Evolutionary conservation across 2,888 invertebrate genomes (phyloP), one percentile per base, ranked within the genome.

Genomic region (Miltochrista miniata): DNA sequence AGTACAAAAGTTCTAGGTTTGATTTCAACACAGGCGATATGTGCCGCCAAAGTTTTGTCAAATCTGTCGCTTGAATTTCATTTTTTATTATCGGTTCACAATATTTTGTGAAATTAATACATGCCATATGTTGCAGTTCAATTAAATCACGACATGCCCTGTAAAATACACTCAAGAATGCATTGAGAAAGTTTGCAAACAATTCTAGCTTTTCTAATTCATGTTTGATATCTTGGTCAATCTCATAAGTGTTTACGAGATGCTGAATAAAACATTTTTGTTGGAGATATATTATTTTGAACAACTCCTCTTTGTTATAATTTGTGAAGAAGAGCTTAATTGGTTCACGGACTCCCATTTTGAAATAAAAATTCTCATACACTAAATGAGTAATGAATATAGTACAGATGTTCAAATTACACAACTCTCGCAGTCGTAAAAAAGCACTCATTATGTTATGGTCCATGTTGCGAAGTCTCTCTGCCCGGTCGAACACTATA

Each of bases 121-220:
- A 92, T n/a, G 97, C 96, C 93, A 97, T 95, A 72, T 96, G 94
- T 59, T 94, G 93, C 47, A 98, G 90, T 84, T 98, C 98, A 18
- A 95, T 95, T 43, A 98, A 83, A 92, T 98, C 97, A 15, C 97
- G 93, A 83, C 98, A 98, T 29, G 95, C 96, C 70, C 95, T 92
- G 73, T 95, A 96, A 84, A 97, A 98, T 34, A 97, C 96, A 63
- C 96, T 95, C 4, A 98, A 88, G 77, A 98, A 96, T 41, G 97
- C 93, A 81, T 94, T 96, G 45, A 98, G 85, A 85, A 97, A 98
- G 85, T 95, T 95, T 41, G 91, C 92, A 81, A 96, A 98, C 72
- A 97, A 93, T 57, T 93, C 92, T 40, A 86, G 85, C 64, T 82
- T 83, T 59, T 80, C 74, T 44, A 92, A 73, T 65, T 89, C 87